Evolutionary conservation across 2,888 invertebrate genomes (phyloP).

Genomic region (Cryptus viduatorius): DNA sequence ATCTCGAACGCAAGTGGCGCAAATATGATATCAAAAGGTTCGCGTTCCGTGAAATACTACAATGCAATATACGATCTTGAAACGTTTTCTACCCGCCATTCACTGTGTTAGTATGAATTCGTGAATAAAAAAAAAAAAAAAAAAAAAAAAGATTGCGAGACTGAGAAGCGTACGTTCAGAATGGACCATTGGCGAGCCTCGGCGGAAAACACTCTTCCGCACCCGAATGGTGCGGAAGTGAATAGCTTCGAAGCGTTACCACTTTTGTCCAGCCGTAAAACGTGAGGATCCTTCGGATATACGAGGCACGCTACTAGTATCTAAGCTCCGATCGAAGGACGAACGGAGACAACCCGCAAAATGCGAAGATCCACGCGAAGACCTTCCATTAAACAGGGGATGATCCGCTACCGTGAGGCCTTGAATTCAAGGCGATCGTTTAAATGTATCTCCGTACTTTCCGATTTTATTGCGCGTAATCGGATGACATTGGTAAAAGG

Average conservation of each 20-base stretch:
- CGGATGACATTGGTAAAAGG: not conserved
- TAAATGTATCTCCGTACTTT: slow-evolving; percentile 6
- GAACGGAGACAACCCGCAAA: slow-evolving; percentile 38
- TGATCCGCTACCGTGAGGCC: slow-evolving; percentile 30
- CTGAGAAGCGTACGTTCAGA: not conserved
- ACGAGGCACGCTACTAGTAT: slow-evolving; percentile 41
- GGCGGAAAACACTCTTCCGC: slow-evolving; percentile 24
- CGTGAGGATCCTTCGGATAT: slow-evolving; percentile 57
- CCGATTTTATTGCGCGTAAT: slow-evolving; percentile 26
- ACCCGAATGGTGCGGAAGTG: slow-evolving; percentile 62
- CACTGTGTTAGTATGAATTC: not conserved
- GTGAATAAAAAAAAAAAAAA: not conserved
- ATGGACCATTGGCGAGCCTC: slow-evolving; percentile 3
- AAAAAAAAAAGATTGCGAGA: too few relatives aligned
- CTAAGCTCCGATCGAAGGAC: slow-evolving; percentile 42
- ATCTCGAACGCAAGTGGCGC: not conserved
- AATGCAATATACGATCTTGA: not conserved
- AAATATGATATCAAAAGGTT: not conserved
- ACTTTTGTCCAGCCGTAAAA: slow-evolving; percentile 63
- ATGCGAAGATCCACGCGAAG: slow-evolving; percentile 60
- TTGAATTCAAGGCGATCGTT: slow-evolving; percentile 23
- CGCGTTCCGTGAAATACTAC: not conserved
- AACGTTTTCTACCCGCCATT: not conserved
- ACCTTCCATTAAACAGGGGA: slow-evolving; percentile 44
- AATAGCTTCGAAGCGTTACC: slow-evolving; percentile 52